Conservation (phyloP, 1,140 invertebrate genomes). For the Cotesia glomerata region DNA sequence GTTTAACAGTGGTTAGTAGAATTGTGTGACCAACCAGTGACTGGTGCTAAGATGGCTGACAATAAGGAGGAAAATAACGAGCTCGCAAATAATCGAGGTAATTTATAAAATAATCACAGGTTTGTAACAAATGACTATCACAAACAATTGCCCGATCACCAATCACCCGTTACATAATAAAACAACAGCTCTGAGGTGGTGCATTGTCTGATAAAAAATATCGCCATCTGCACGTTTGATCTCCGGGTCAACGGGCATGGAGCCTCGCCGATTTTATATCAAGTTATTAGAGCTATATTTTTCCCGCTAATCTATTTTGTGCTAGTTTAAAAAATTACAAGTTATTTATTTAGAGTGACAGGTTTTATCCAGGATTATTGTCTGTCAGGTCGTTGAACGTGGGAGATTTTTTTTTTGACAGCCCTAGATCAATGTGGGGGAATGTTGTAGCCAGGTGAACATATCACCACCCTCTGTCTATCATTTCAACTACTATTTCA, state of each 20-base stretch:
- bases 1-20: no score
- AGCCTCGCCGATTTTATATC: constrained; percentile 27
- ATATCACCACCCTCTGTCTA: neutral
- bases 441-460: constrained; percentile 22
- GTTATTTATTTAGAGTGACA: neutral
- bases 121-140: constrained; percentile 25
- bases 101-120: constrained; percentile 36
- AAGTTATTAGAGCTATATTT: constrained; percentile 4
- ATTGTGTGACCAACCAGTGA: constrained; percentile 48
- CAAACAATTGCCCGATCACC: neutral
- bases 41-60: constrained; percentile 70
- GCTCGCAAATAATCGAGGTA: constrained; percentile 67
- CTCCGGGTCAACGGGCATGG: constrained; percentile 32
- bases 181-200: neutral
- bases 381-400: constrained; percentile 28
- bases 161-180: neutral
- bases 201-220: constrained; percentile 40
- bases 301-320: neutral
- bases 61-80: constrained; percentile 66
- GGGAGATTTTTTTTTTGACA: constrained; percentile 27
- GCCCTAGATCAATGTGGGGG: constrained; percentile 5
- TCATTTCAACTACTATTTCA: neutral
- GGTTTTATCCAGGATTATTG: neutral
- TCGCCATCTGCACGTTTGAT: constrained; percentile 46
- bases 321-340: neutral